Conservation (phyloP, 2,888 invertebrate genomes). For the Eristalis pertinax region DNA sequence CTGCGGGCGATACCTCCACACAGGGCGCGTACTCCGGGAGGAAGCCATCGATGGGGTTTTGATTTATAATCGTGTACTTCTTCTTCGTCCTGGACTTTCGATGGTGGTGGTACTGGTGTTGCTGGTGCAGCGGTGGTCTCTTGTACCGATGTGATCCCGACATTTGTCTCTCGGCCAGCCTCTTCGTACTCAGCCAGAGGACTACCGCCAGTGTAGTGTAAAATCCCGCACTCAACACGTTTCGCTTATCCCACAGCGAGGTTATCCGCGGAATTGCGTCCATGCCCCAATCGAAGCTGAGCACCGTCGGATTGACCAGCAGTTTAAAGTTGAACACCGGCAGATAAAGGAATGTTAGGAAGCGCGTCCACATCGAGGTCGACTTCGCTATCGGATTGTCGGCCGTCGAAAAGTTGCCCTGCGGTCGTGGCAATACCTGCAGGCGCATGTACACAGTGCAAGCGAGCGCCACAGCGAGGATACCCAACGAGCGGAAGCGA, state of each 20-base stretch:
- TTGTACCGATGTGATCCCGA: constrained; percentile 55
- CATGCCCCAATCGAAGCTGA: constrained; percentile 99
- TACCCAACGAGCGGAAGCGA: constrained; percentile 87
- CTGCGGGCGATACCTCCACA: constrained; percentile 58
- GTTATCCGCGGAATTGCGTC: constrained; percentile 95
- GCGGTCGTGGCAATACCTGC: constrained; percentile 88
- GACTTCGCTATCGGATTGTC: constrained; percentile 98
- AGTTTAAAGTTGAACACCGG: constrained; percentile 95
- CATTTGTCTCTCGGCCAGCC: constrained; percentile 66
- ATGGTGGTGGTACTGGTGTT: constrained; percentile 75
- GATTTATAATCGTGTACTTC: constrained; percentile 75
- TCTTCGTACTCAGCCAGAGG: constrained; percentile 76
- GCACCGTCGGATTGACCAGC: constrained; percentile 91
- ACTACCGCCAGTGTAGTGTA: constrained; percentile 83
- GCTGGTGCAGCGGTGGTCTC: constrained; percentile 72
- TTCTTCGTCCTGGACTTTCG: constrained; percentile 80
- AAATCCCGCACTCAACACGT: constrained; percentile 88
- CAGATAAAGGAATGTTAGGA: constrained; percentile 94
- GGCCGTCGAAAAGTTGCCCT: constrained; percentile 91
- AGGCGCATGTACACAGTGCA: constrained; percentile 89
- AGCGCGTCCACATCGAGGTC: constrained; percentile 89
- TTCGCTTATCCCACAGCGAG: constrained; percentile 89
- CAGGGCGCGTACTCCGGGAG: constrained; percentile 59
- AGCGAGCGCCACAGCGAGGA: constrained; percentile 86
- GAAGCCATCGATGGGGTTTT: constrained; percentile 59